These are phyloP conservation scores for Geotrupes spiniger DNA, from an alignment of 2,888 invertebrate genomes.

Conservation along the genomic window DNA sequence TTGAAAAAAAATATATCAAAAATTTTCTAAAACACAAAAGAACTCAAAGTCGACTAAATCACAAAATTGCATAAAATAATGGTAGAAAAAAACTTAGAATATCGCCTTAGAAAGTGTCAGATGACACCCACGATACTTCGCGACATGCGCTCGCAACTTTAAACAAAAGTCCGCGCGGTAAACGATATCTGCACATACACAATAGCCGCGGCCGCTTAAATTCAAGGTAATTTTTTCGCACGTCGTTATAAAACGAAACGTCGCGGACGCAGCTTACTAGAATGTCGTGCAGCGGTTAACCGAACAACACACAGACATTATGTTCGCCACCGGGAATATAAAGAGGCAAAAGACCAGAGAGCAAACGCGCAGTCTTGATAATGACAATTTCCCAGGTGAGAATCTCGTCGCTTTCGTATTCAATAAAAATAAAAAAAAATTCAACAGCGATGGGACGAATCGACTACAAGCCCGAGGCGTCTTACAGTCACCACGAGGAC, in stretches of 20 bases:
- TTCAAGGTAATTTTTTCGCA: constrained; percentile 1
- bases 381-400: constrained; percentile 30
- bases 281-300: neutral
- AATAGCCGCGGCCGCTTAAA: neutral
- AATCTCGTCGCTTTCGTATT: constrained; percentile 5
- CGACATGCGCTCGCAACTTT: neutral
- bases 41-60: neutral
- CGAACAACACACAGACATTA: constrained; percentile 1
- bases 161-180: neutral
- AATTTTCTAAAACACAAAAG: no score
- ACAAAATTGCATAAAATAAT: no score
- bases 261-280: neutral
- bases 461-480: constrained; percentile 31
- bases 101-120: no score
- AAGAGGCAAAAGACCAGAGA: constrained; percentile 21
- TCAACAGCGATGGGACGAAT: constrained; percentile 29
- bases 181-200: neutral
- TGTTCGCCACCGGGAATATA: constrained; percentile 23
- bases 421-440: constrained; percentile 17
- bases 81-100: no score
- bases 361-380: constrained; percentile 19
- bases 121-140: neutral
- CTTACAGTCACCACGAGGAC: constrained; percentile 24
- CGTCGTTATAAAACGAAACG: neutral
- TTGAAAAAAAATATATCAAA: no score